Evolutionary conservation across 2,888 invertebrate genomes (phyloP), one percentile per base, ranked within the genome.

Genomic region (Drosophila heteroneura): DNA sequence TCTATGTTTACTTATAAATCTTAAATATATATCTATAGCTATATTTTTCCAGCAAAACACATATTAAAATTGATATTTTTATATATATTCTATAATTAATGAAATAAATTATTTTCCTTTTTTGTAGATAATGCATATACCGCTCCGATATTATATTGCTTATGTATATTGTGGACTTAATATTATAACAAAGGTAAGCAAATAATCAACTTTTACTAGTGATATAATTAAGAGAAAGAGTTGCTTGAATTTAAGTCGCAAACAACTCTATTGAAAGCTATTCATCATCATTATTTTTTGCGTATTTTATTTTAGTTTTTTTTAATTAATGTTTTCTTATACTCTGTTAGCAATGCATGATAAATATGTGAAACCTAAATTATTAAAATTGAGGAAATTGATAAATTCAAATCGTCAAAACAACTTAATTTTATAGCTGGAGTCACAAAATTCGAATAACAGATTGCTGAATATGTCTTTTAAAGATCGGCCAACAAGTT

Each of bases 181-280:
- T 37, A 6, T 7, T 10, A 26, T n/a, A 33, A 5, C 26, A 7
- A 33, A 41, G 65, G 61, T 66, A 22, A 52, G 65, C 5, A 26
- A 12, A 37, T 5, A 19, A 28, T 28, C 5, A 19, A 51, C 19
- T 10, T 51, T 51, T 51, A 5, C 5, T 28, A 10, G 7, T 2
- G 14, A 47, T 12, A 22, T 22, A 14, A 4, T 16, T 16, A 16
- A 7, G 7, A 4, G 1, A 22, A 16, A 5, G 2, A 47, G 1
- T 26, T 47, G 16, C 22, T 0, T 26, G 7, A 16, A 26, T 16
- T 47, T 12, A 2, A 41, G 41, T 41, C 7, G 39, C n/a, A 35
- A n/a, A n/a, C n/a, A 44, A 44, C n/a, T 44, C 12, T 41, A 5
- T 41, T 41, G 10, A 5, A 41, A n/a, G 19, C 10, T 5, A 1